Evolutionary conservation across 1,140 invertebrate genomes (phyloP), one percentile per base, ranked within the genome.

Genomic region (Drosophila nannoptera): DNA sequence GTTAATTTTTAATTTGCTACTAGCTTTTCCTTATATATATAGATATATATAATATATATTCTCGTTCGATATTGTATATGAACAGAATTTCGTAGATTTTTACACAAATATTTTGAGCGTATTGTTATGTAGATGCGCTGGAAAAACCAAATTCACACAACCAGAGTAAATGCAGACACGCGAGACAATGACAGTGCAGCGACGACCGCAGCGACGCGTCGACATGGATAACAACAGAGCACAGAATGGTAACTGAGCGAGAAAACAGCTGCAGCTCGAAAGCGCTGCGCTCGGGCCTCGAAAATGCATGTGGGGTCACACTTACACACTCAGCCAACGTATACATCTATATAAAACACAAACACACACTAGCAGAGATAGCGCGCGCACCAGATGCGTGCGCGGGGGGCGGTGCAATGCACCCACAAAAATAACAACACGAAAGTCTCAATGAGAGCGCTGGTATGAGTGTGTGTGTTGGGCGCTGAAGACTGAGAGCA

Each of bases 181-280:
- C 69, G 69, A 72, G 58, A 68, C 65, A 69, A 72, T 69, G 72
- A 70, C 48, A 62, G 50, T 49, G 50, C 55, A 48, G 36, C 64
- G 49, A 55, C 73, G 62, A 59, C 22, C 33, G 62, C 38, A 53
- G 72, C 58, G 38, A 55, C 52, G 63, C 71, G 61, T 40, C 68
- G 74, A 83, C 76, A 80, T 84, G 73, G 81, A 77, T 77, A 83
- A 84, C 70, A 78, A 78, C 80, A 74, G 69, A 83, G 81, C 59
- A 73, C 81, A 73, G 69, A 73, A 70, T 60, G 35, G 40, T 35
- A 82, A 84, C 75, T 82, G 65, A 69, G 59, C 60, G 71, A 59
- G 36, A 59, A 43, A 73, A 69, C 71, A 73, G 71, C 71, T 73
- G 71, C 63, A 69, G 59, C 67, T 58, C 29, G n/a, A 54, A 43